Base-by-base conservation (phyloP, 1,140 invertebrate genomes). In the Neelides sp. region DNA sequence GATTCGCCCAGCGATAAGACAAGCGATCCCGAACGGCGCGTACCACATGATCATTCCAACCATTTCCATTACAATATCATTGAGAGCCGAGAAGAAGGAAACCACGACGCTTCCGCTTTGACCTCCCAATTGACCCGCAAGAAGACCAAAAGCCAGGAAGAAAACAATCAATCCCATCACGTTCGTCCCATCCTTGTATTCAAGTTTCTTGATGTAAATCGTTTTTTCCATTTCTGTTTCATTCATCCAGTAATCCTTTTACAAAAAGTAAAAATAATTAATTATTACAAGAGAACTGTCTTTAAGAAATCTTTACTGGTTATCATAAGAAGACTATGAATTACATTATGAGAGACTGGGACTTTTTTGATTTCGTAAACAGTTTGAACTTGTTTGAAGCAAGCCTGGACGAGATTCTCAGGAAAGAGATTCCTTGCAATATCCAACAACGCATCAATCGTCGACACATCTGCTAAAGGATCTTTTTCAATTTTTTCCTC, bases 381-480 rank as follows among this genome's bases (percentile, higher is more conserved):
- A 3, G 71, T 70, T 55, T 71, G 70, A 47, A 71, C 73, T 62
- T 75, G 72, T 45, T 70, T 66, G 50, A 75, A 70, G 54, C 73
- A 75, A 1, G 83, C 80, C 63, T 83, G 74, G 1, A 85, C 71
- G n/a, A 85, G 62, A 69, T 85, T 85, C 13, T 79, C 76, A 0
- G 83, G 82, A 60, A 85, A 82, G 69, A 85, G 75, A 54, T 83
- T 85, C 64, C 71, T 77, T 40, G 77, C 73, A 45, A 79, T 75
- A 50, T 73, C 73, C 3, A 71, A 64, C 27, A 70, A 69, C 15
- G 68, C 70, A 49, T 70, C 67, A 46, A 69, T 51, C 12, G 73
- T 72, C 1, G 70, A 70, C 15, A 73, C 66, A n/a, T n/a, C n/a
- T n/a, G n/a, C n/a, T n/a, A n/a, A n/a, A 57, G 66, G 68, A 1